Percentiles rank a stretch among this genome's conserved stretches.
phyloP scores from a whole-genome alignment of 2,797 vertebrate genomes.

The Cichlasoma orientale region DNA sequence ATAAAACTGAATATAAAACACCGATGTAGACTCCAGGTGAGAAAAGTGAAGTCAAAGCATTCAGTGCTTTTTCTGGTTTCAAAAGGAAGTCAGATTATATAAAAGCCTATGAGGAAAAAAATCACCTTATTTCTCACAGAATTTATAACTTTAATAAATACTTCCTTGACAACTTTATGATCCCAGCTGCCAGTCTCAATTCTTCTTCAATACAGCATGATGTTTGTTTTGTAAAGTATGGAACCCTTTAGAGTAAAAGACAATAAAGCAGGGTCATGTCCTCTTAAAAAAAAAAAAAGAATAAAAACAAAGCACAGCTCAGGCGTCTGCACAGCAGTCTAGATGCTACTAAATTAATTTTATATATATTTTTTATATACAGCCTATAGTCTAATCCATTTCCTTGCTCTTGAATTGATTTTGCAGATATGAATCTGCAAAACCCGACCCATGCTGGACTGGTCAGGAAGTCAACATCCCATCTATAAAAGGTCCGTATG shows the following conservation, averaged over 20 bases:
- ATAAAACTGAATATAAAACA: not conserved
- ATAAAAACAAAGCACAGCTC: not conserved
- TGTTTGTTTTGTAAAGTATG: not conserved
- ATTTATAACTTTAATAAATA: not conserved
- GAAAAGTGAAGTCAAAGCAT: not conserved
- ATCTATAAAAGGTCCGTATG: not conserved
- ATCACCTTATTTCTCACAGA: not conserved
- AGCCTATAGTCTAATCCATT: not conserved
- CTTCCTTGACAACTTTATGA: not conserved
- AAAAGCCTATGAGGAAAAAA: not conserved
- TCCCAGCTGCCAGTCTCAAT: not conserved
- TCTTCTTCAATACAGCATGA: not conserved
- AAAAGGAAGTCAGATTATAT: not conserved
- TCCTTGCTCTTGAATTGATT: not conserved
- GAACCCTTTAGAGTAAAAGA: not conserved
- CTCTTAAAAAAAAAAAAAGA: not conserved
- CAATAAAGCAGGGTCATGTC: not conserved
- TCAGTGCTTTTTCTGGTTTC: not conserved
- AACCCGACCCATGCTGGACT: not conserved
- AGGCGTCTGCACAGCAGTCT: not conserved
- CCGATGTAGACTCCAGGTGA: not conserved
- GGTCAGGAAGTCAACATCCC: not conserved
- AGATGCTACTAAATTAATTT: not conserved
- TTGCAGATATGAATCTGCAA: not conserved
- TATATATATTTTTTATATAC: too few relatives aligned